These are phyloP conservation scores for Melanerpes aurifrons DNA, from an alignment of 2,113 vertebrate genomes.

Conservation along the genomic window DNA sequence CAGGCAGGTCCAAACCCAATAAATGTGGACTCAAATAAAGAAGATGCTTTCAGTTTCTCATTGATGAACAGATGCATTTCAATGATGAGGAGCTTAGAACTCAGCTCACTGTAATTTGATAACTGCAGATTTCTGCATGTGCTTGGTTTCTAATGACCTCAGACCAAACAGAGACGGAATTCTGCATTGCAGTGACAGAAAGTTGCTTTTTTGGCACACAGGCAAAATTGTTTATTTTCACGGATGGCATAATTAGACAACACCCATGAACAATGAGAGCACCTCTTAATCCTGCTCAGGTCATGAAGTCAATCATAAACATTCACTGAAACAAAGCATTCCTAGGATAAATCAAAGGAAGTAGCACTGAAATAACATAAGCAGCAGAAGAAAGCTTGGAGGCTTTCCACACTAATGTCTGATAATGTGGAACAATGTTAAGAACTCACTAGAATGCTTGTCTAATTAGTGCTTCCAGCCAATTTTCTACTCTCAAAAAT, in stretches of 20 bases:
- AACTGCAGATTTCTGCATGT: slow-evolving; percentile 62
- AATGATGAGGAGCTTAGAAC: background rate
- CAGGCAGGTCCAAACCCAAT: background rate
- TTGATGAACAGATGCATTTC: background rate
- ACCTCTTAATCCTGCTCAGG: slow-evolving; percentile 67
- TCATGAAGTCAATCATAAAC: slow-evolving; percentile 63
- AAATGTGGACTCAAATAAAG: background rate
- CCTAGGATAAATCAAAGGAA: slow-evolving; percentile 75
- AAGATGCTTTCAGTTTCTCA: background rate
- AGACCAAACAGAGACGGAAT: slow-evolving; percentile 69
- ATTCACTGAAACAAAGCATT: slow-evolving; percentile 77
- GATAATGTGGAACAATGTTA: slow-evolving; percentile 72
- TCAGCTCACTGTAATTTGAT: slow-evolving; percentile 55
- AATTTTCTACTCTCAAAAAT: slow-evolving; percentile 33
- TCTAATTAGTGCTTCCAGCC: slow-evolving; percentile 43
- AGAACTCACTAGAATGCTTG: slow-evolving; percentile 17
- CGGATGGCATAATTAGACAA: slow-evolving; percentile 73
- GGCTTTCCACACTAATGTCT: slow-evolving; percentile 67
- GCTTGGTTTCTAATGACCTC: slow-evolving; percentile 62
- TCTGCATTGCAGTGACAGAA: slow-evolving; percentile 65
- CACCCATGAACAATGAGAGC: slow-evolving; percentile 68
- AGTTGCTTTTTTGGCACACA: slow-evolving; percentile 65
- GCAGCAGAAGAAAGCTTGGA: slow-evolving; percentile 68
- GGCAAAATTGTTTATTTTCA: slow-evolving; percentile 78
- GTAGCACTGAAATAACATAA: slow-evolving; percentile 70